phyloP scores from a whole-genome alignment of 2,113 vertebrate species.

The Cyanocitta stelleri region DNA sequence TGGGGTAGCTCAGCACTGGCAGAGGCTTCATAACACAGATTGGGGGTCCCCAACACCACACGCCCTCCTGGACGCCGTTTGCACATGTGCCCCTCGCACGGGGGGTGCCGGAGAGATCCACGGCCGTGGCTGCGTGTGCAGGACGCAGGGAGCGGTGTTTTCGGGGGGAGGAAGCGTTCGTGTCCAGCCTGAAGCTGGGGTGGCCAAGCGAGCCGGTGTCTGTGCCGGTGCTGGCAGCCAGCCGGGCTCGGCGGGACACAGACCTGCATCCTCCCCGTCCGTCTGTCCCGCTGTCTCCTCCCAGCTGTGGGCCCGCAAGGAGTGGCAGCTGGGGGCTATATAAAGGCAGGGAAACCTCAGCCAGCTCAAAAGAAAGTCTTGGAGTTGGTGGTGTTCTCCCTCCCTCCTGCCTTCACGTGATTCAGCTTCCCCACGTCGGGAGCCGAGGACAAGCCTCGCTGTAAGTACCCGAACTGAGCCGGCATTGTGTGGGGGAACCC shows the following conservation, averaged over 20 bases:
- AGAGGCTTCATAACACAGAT: fast-evolving
- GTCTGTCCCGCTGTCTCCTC: constrained; percentile 49
- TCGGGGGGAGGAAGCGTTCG: background rate
- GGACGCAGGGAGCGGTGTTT: background rate
- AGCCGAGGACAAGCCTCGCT: background rate
- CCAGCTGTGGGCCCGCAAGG: constrained; percentile 32
- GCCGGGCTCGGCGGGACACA: background rate
- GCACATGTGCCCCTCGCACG: fast-evolving
- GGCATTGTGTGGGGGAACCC: background rate
- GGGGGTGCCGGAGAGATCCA: fast-evolving
- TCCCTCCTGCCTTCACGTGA: constrained; percentile 9
- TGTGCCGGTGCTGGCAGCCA: background rate
- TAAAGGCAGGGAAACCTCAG: constrained; percentile 33
- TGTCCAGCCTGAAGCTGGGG: background rate
- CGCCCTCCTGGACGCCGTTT: fast-evolving
- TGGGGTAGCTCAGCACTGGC: background rate
- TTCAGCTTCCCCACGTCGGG: background rate
- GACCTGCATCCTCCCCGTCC: constrained; percentile 32
- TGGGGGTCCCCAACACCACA: fast-evolving
- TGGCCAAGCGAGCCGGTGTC: background rate
- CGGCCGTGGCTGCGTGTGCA: fast-evolving
- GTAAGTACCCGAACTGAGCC: constrained; percentile 15
- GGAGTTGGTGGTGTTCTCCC: background rate
- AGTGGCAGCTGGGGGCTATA: constrained; percentile 51
- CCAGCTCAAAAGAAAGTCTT: constrained; percentile 23